Base-by-base conservation (phyloP, 30 jellyfish, hydroid and myxozoan genomes). In the Nemopilema nomurai region DNA sequence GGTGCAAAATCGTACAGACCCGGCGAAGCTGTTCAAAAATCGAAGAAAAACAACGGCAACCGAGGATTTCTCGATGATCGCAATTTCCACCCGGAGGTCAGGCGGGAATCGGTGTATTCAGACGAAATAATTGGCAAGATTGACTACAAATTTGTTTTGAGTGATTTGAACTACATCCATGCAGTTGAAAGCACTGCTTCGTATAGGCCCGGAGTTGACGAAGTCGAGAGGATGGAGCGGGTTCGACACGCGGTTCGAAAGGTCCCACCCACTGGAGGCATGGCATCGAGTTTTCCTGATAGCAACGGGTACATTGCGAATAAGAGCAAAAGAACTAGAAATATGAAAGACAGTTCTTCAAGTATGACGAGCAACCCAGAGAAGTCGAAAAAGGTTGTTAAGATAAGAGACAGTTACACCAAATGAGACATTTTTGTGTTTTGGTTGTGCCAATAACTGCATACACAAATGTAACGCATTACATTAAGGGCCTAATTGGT, bases 141-240 rank as follows among this genome's bases (percentile, higher is more conserved):
- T 18, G 84, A 66, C 49, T 84, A 84, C 82, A 62, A 78, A 27
- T 23, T 33, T 62, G 79, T 84, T 49, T 33, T 84, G 30, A 63
- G 77, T 4, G 92, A 84, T 31, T 71, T 84, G 82, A 73, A 74
- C 80, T 74, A 76, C 81, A 73, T 84, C 20, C 81, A 84, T 18
- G 76, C 92, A 18, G 76, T 84, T 22, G 92, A 84, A 62, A 19
- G 32, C 28, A 71, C 92, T 49, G 72, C 92, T 0, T 84, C 92
- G 1, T 84, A 84, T 41, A 31, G 92, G 23, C 81, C 81, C 0
- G 92, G 92, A n/a, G 92, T 84, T 21, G 92, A 84, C 82, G 92
- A 84, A 24, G 62, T 52, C 1, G 87, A 31, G 22, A 65, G 92
- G 71, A 41, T 84, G 75, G 84, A 84, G 51, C 64, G 18, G 49